Percentiles rank a stretch among this genome's conserved stretches.
Conservation (phyloP, 2,113 vertebrate genomes). For the Nerophis ophidion region DNA sequence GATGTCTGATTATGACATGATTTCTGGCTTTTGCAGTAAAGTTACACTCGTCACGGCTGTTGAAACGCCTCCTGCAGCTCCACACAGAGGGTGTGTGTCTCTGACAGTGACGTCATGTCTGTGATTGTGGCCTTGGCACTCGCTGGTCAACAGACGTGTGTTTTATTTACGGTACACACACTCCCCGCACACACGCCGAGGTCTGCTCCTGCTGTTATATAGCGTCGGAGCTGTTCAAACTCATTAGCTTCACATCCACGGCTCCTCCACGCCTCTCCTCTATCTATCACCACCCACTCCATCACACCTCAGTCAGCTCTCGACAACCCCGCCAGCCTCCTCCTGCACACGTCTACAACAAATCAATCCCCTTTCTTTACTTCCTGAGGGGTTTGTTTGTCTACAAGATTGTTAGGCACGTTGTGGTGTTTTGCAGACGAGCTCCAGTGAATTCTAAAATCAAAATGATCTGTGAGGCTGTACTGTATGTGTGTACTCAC, state of each 20-base stretch:
- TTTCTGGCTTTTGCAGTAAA: background rate
- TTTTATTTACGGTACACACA: slow-evolving; percentile 3
- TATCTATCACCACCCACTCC: slow-evolving; percentile 51
- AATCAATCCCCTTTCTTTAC: slow-evolving; percentile 56
- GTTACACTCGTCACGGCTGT: background rate
- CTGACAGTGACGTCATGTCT: slow-evolving; percentile 47
- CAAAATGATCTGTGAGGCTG: slow-evolving; percentile 41
- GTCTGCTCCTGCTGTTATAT: slow-evolving; percentile 36
- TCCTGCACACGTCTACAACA: slow-evolving; percentile 53
- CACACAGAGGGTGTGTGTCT: slow-evolving; percentile 17
- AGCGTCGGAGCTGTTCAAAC: slow-evolving; percentile 54
- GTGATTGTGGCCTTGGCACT: slow-evolving; percentile 47
- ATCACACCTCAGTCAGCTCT: slow-evolving; percentile 38
- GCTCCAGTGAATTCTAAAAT: slow-evolving; percentile 49
- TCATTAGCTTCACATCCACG: slow-evolving; percentile 55
- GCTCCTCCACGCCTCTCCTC: slow-evolving; percentile 46
- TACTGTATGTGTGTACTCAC: slow-evolving; percentile 75
- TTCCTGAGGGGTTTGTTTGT: slow-evolving; percentile 58
- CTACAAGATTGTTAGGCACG: slow-evolving; percentile 43
- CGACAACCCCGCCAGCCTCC: slow-evolving; percentile 36
- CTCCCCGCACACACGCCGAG: background rate
- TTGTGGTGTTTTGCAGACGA: slow-evolving; percentile 29
- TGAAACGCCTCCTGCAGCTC: slow-evolving; percentile 9
- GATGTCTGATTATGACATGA: background rate
- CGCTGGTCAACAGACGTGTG: slow-evolving; percentile 29